Conservation (phyloP, 2,888 invertebrate genomes). For the Brachypalpus laphriformis region DNA sequence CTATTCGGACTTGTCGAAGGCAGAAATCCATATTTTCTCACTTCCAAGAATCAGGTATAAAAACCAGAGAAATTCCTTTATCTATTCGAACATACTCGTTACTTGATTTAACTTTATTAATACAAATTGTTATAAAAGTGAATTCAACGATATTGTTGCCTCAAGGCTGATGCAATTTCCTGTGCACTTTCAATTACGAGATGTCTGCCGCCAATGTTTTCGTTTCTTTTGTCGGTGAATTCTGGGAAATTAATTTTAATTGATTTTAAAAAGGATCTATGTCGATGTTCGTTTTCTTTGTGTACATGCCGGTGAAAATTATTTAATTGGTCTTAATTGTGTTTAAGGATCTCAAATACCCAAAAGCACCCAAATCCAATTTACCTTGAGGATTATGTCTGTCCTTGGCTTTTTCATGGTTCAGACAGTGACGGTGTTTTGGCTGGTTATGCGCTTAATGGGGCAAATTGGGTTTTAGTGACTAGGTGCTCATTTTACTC, state of each 20-base stretch:
- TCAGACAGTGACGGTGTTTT: too few relatives aligned
- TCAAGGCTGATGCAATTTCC: neutral
- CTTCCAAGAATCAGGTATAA: too few relatives aligned
- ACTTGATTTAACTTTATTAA: too few relatives aligned
- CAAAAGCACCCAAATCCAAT: slow-evolving; percentile 3
- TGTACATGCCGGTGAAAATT: neutral
- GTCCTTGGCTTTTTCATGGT: too few relatives aligned
- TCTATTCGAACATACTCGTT: too few relatives aligned
- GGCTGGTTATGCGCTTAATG: too few relatives aligned
- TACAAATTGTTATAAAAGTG: neutral
- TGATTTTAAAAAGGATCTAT: neutral
- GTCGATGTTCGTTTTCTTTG: neutral
- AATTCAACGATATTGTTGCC: neutral
- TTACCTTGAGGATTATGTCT: slow-evolving; percentile 5
- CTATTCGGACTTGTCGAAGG: too few relatives aligned
- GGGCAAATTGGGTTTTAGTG: too few relatives aligned
- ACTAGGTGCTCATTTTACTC: too few relatives aligned
- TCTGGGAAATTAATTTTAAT: neutral
- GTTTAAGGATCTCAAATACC: slow-evolving; percentile 18
- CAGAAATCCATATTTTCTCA: too few relatives aligned
- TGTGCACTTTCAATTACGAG: neutral
- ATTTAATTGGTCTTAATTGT: slow-evolving; percentile 19
- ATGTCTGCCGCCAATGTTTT: neutral
- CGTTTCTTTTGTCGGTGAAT: neutral
- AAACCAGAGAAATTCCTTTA: too few relatives aligned